Conservation (phyloP, 2,888 invertebrate genomes). For the Perizoma flavofasciatum region DNA sequence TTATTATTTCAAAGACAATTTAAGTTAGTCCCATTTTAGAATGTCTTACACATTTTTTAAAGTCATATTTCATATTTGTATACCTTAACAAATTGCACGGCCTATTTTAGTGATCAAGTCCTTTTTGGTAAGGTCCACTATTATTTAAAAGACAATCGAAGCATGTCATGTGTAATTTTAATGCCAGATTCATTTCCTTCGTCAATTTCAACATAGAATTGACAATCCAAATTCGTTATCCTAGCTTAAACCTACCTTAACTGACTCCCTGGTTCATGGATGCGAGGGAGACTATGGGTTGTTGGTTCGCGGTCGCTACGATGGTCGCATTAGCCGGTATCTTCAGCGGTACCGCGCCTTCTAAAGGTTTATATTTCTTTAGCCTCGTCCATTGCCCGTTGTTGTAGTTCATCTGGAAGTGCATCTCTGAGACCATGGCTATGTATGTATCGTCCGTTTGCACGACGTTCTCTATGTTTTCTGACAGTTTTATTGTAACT, state of each 20-base stretch:
- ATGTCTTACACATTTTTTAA: too few species aligned
- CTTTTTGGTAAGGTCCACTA: too few species aligned
- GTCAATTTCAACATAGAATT: slow-evolving; percentile 16
- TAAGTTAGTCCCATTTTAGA: too few species aligned
- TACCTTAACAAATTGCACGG: not conserved
- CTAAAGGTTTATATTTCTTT: slow-evolving; percentile 93
- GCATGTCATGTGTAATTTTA: not conserved
- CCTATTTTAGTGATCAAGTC: not conserved
- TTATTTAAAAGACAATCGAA: too few species aligned
- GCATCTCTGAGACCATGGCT: slow-evolving; percentile 94
- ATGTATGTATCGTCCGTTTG: slow-evolving; percentile 92
- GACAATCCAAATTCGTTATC: slow-evolving; percentile 22
- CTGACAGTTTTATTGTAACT: slow-evolving; percentile 97
- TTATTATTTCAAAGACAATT: too few species aligned
- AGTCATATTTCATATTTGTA: too few species aligned
- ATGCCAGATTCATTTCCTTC: not conserved
- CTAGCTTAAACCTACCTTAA: slow-evolving; percentile 43
- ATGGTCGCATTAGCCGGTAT: slow-evolving; percentile 71
- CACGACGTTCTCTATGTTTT: slow-evolving; percentile 93
- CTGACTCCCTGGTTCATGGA: slow-evolving; percentile 68
- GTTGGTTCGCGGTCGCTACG: slow-evolving; percentile 70
- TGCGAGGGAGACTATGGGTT: slow-evolving; percentile 72
- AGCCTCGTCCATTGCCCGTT: slow-evolving; percentile 98
- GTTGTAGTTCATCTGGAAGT: slow-evolving; percentile 99
- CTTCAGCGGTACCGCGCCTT: slow-evolving; percentile 78